Evolutionary conservation across 2,888 invertebrate species (phyloP).

Genomic region (Cosmia trapezina): DNA sequence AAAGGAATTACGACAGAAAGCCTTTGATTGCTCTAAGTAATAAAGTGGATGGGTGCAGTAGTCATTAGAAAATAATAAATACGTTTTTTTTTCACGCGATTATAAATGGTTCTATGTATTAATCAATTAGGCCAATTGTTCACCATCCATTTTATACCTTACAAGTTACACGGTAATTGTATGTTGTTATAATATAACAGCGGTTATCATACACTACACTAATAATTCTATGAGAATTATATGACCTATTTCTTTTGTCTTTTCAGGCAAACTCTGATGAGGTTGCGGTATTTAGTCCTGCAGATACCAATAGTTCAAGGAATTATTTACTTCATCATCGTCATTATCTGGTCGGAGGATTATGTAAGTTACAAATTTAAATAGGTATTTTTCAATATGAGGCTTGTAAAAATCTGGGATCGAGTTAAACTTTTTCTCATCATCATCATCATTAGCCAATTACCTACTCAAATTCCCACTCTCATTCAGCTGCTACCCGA

Average conservation of each 20-base stretch:
- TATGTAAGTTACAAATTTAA: constrained; percentile 87
- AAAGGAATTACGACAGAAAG: constrained; percentile 21
- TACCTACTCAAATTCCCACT: no score
- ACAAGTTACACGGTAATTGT: neutral
- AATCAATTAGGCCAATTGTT: constrained; percentile 22
- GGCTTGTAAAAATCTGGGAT: neutral
- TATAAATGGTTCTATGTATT: constrained; percentile 11
- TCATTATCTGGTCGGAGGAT: constrained; percentile 92
- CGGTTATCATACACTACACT: neutral
- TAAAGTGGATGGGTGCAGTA: constrained; percentile 2
- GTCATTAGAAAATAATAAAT: constrained; percentile 17
- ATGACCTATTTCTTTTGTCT: constrained; percentile 27
- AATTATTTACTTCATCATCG: constrained; percentile 90
- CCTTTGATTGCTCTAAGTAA: constrained; percentile 28
- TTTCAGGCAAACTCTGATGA: constrained; percentile 89
- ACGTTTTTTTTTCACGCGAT: constrained; percentile 3
- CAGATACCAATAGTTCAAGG: constrained; percentile 93
- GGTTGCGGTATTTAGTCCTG: constrained; percentile 91
- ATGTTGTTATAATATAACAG: neutral
- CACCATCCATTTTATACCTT: neutral
- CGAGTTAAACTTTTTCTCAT: neutral
- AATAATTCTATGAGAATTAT: neutral
- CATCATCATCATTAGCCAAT: neutral
- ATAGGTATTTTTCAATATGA: neutral
- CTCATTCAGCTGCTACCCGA: neutral